These are phyloP conservation scores for Brienomyrus longianalis DNA, from an alignment of 2,113 vertebrate genomes.

Conservation along the genomic window DNA sequence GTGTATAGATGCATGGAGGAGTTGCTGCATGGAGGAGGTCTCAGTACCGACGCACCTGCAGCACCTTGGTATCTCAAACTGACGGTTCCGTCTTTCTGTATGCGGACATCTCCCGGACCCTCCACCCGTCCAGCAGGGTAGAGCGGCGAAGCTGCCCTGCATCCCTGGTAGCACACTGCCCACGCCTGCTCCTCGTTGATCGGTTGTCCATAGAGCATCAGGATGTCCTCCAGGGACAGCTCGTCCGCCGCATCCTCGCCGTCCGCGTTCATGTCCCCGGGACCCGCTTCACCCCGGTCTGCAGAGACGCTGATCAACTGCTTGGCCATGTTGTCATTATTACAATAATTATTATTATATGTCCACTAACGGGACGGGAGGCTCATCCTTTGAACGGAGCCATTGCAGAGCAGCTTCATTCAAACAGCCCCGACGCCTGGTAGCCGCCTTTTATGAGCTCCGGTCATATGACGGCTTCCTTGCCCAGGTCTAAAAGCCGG, in stretches of 20 bases:
- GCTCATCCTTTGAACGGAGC: background rate
- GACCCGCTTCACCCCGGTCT: conserved; percentile 31
- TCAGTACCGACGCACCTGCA: conserved; percentile 49
- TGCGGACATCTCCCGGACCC: conserved; percentile 67
- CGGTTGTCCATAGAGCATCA: conserved; percentile 83
- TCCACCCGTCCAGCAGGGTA: conserved; percentile 45
- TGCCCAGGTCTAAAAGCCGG: conserved; percentile 45
- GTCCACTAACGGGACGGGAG: background rate
- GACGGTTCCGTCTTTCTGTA: conserved; percentile 77
- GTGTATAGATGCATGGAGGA: background rate
- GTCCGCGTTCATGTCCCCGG: conserved; percentile 44
- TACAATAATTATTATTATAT: background rate
- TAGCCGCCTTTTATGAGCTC: conserved; percentile 27
- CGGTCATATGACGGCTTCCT: conserved; percentile 31
- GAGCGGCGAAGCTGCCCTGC: conserved; percentile 49
- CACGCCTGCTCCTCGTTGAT: conserved; percentile 96
- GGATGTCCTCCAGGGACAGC: conserved; percentile 78
- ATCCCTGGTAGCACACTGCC: conserved; percentile 92
- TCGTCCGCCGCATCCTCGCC: conserved; percentile 56
- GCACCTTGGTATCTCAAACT: conserved; percentile 34
- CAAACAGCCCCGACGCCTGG: conserved; percentile 9
- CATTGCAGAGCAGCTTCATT: conserved; percentile 15
- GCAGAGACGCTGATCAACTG: conserved; percentile 33
- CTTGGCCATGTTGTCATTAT: conserved; percentile 52
- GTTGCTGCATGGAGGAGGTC: background rate